A percentile compares a stretch with the other conserved stretches of the same genome.
phyloP scores from a whole-genome alignment of 2,888 invertebrate species.

The Drosophila yooni region DNA sequence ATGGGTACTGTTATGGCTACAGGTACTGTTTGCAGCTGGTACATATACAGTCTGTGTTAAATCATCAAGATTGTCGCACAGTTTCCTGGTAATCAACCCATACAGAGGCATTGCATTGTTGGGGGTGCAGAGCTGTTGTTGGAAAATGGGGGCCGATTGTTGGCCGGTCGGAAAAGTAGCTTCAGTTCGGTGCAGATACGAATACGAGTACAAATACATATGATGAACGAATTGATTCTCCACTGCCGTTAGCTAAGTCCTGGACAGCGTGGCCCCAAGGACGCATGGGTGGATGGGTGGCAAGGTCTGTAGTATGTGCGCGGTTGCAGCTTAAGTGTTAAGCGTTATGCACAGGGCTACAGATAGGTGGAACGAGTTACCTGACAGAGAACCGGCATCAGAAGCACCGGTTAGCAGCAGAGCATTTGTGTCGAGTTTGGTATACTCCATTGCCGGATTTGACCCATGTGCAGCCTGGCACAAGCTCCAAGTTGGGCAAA shows the following conservation, averaged over 20 bases:
- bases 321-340: conserved; percentile 83
- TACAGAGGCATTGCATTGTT: conserved; percentile 20
- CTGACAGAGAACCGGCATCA: conserved; percentile 3
- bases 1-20: neutral
- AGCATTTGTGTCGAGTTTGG: conserved; percentile 18
- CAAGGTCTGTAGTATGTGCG: conserved; percentile 18
- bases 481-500: conserved; percentile 74
- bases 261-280: conserved; percentile 6
- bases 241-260: conserved; percentile 50
- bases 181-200: conserved; percentile 21
- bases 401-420: conserved; percentile 17
- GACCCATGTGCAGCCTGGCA: conserved; percentile 63
- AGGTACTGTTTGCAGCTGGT: neutral
- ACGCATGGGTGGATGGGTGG: neutral
- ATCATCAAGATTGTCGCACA: conserved; percentile 46
- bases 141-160: conserved; percentile 10
- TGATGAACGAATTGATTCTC: conserved; percentile 43
- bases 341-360: conserved; percentile 77
- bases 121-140: conserved; percentile 4
- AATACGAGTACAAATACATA: conserved; percentile 22
- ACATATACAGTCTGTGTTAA: conserved; percentile 26
- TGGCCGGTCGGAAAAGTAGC: conserved; percentile 53
- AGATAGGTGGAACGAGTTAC: conserved; percentile 14
- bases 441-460: conserved; percentile 48
- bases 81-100: conserved; percentile 55